Percentiles rank a stretch among this genome's conserved stretches.
Evolutionary conservation across 2,797 vertebrate genomes (phyloP).

Genomic region (Dipus sagitta): DNA sequence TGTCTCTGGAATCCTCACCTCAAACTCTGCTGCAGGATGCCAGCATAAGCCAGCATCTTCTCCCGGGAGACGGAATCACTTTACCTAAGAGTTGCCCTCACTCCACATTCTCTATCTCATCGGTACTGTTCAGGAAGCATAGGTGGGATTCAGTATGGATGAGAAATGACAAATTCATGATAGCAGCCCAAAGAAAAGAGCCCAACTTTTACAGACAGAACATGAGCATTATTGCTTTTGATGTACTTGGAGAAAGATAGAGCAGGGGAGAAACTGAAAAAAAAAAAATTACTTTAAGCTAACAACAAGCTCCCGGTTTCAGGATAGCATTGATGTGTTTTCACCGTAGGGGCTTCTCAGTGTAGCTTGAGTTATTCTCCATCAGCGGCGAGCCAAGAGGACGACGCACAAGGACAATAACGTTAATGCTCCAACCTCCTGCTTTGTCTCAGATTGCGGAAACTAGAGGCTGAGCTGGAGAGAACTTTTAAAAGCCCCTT

Average conservation of each 20-base stretch:
- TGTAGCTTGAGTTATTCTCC: constrained; percentile 42
- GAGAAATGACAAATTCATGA: not conserved
- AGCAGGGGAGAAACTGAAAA: constrained; percentile 63
- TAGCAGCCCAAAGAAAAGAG: constrained; percentile 45
- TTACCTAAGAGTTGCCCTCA: not conserved
- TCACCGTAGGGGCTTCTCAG: constrained; percentile 31
- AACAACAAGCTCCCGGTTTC: constrained; percentile 66
- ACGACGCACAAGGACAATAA: constrained; percentile 72
- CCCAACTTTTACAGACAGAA: constrained; percentile 51
- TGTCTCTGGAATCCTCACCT: not conserved
- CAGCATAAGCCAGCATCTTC: not conserved
- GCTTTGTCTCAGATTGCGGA: constrained; percentile 64
- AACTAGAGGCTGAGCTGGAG: constrained; percentile 58
- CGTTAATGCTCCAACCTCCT: constrained; percentile 60
- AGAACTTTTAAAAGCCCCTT: constrained; percentile 72
- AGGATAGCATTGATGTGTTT: constrained; percentile 71
- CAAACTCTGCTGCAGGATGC: not conserved
- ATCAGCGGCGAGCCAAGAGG: constrained; percentile 48
- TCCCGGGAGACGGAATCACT: rapidly evolving
- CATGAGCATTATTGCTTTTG: constrained; percentile 63
- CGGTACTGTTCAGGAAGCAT: not conserved
- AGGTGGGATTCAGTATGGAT: constrained; percentile 32
- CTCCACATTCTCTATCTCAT: not conserved
- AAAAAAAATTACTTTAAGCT: constrained; percentile 64
- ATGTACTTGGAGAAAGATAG: constrained; percentile 33